Evolutionary conservation across 2,113 vertebrate genomes (phyloP).

Genomic region (Uropsilus gracilis): DNA sequence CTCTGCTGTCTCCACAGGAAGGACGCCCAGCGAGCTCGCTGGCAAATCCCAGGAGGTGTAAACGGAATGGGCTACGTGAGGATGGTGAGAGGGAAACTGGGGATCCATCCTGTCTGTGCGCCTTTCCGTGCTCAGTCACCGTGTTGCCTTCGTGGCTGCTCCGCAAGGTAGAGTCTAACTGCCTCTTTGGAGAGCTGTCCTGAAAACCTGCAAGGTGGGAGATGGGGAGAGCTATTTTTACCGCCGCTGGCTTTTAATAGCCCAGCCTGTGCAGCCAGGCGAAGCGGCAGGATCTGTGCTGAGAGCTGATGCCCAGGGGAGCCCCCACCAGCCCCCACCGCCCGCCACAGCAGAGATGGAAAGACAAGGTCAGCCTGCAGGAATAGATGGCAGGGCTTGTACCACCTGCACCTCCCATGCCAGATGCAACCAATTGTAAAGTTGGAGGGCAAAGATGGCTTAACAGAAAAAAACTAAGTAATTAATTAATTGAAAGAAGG

Average conservation of each 20-base stretch:
- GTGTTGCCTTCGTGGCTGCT: too few relatives aligned
- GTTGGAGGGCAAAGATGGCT: constrained; percentile 16
- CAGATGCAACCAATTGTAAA: neutral
- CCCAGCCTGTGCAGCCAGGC: neutral
- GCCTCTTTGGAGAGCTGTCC: constrained; percentile 31
- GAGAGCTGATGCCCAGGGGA: neutral
- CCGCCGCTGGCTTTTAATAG: neutral
- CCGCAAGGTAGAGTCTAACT: neutral
- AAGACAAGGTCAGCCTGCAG: neutral
- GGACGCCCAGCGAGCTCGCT: neutral
- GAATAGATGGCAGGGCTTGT: neutral
- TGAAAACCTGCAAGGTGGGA: constrained; percentile 34
- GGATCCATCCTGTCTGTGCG: too few relatives aligned
- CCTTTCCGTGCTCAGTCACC: too few relatives aligned
- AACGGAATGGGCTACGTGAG: neutral
- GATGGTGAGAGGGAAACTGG: too few relatives aligned
- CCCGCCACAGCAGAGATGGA: neutral
- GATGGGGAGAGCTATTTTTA: constrained; percentile 53
- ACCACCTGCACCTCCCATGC: neutral
- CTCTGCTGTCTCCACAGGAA: neutral
- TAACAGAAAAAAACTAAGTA: neutral
- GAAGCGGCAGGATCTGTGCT: neutral
- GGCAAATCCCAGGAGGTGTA: neutral
- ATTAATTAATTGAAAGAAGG: too few relatives aligned
- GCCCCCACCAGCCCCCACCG: neutral